Evolutionary conservation across 1,140 invertebrate genomes (phyloP).

Genomic region (Brachionus sp.): DNA sequence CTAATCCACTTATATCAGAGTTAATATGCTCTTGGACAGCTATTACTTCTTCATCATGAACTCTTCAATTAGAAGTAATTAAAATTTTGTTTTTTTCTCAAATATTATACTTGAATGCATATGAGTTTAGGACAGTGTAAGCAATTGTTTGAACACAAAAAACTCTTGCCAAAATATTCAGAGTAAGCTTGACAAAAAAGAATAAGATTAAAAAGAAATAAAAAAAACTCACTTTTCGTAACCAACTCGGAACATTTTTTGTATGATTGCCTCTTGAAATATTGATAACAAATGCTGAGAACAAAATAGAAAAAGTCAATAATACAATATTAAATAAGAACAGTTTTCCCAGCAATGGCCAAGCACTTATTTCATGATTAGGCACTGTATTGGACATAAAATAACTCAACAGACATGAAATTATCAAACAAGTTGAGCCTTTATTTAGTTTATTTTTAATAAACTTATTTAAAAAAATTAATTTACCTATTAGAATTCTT

Average conservation of each 20-base stretch:
- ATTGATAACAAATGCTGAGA: slow-evolving; percentile 23
- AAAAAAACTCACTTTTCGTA: slow-evolving; percentile 13
- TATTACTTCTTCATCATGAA: slow-evolving; percentile 27
- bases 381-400: background rate
- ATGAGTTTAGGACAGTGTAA: slow-evolving; percentile 38
- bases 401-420: background rate
- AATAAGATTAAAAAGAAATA: background rate
- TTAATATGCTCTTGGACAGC: slow-evolving; percentile 7
- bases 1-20: background rate
- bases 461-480: background rate
- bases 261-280: background rate
- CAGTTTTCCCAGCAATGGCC: slow-evolving; percentile 19
- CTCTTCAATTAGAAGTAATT: background rate
- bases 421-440: slow-evolving; percentile 35
- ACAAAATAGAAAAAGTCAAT: slow-evolving; percentile 10
- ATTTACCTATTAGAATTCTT: slow-evolving; percentile 7
- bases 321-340: slow-evolving; percentile 35
- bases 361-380: slow-evolving; percentile 31
- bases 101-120: slow-evolving; percentile 14
- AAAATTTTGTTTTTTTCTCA: background rate
- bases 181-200: slow-evolving; percentile 27
- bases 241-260: slow-evolving; percentile 14
- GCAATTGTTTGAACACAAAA: slow-evolving; percentile 40
- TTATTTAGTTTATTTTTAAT: background rate
- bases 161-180: slow-evolving; percentile 29